phyloP scores from a whole-genome alignment of 2,797 vertebrate species.

The Eupleurogrammus muticus region DNA sequence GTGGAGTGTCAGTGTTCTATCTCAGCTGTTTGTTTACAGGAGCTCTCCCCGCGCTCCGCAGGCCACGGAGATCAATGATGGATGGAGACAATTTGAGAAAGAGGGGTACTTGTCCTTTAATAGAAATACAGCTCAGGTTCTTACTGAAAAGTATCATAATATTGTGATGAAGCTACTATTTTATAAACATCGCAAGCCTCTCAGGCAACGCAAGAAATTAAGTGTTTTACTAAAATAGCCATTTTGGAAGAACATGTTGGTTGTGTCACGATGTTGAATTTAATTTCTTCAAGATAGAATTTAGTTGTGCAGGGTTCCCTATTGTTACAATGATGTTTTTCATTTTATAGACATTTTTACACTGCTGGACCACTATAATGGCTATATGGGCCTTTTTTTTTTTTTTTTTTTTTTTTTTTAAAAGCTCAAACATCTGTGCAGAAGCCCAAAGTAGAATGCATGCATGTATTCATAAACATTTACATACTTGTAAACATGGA shows the following conservation, averaged over 20 bases:
- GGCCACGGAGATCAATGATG: conserved; percentile 62
- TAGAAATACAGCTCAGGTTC: conserved; percentile 43
- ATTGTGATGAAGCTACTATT: conserved; percentile 21
- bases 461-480: conserved; percentile 80
- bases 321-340: conserved; percentile 8
- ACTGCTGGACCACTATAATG: conserved; percentile 30
- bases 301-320: conserved; percentile 13
- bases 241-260: background rate
- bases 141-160: conserved; percentile 31
- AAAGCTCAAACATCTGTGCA: conserved; percentile 70
- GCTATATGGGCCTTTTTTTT: conserved; percentile 44
- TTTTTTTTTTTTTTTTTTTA: conserved; percentile 36
- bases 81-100: conserved; percentile 63
- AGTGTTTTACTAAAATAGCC: conserved; percentile 25
- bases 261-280: conserved; percentile 17
- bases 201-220: background rate
- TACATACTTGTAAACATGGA: conserved; percentile 76
- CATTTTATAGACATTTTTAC: conserved; percentile 11
- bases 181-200: conserved; percentile 14
- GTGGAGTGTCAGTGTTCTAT: conserved; percentile 73
- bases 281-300: conserved; percentile 1
- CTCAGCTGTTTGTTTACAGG: conserved; percentile 74
- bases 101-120: conserved; percentile 56
- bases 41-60: conserved; percentile 54
- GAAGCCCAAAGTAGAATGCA: conserved; percentile 70